Evolutionary conservation across 2,113 vertebrate genomes (phyloP).

Genomic region (Elanus axillaris): DNA sequence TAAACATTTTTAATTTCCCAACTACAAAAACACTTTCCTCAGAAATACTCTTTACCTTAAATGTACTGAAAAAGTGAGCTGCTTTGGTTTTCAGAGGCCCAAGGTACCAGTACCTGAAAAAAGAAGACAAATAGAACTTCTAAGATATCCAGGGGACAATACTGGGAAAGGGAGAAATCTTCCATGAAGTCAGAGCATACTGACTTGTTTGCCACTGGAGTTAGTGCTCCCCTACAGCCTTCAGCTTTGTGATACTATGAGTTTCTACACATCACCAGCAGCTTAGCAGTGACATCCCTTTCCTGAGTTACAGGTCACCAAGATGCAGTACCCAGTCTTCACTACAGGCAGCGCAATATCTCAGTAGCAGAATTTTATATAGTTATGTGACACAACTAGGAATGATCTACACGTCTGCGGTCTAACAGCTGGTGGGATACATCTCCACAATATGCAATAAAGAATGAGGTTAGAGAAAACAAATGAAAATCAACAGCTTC

Average conservation of each 20-base stretch:
- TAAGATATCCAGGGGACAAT: neutral
- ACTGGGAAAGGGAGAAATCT: neutral
- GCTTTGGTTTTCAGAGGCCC: slow-evolving; percentile 92
- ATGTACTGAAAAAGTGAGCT: slow-evolving; percentile 87
- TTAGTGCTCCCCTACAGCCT: neutral
- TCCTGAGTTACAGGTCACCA: neutral
- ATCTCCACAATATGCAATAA: neutral
- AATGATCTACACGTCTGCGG: neutral
- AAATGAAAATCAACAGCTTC: neutral
- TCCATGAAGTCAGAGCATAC: neutral
- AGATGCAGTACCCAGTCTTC: neutral
- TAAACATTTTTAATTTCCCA: neutral
- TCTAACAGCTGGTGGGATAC: neutral
- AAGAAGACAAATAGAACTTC: neutral
- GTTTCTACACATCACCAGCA: neutral
- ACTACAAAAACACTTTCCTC: neutral
- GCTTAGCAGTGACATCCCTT: neutral
- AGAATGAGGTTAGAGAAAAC: neutral
- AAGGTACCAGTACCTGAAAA: slow-evolving; percentile 92
- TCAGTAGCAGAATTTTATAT: neutral
- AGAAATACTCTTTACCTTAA: slow-evolving; percentile 75
- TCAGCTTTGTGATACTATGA: neutral
- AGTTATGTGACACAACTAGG: neutral
- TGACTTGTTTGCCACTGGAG: neutral
- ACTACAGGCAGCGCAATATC: neutral